Base-by-base conservation (phyloP, 2,888 invertebrate genomes). In the Lissocephala sabroskyi region DNA sequence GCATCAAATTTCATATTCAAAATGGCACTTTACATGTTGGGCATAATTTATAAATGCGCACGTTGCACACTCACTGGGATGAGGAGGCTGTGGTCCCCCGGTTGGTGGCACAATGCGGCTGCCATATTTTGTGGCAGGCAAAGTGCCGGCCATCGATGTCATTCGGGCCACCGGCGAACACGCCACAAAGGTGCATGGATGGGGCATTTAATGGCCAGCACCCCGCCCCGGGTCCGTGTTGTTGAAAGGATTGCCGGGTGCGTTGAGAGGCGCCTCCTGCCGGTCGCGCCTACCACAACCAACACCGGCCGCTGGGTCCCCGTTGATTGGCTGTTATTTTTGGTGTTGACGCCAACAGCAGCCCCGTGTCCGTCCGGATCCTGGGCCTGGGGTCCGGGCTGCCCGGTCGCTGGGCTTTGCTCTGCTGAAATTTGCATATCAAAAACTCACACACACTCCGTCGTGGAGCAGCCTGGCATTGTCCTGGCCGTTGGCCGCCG, bases 1-100 rank as follows among this genome's bases (percentile, higher is more conserved):
- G 76, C 82, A 82, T 82, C 82, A 82, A 82, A 82, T 82, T 82
- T 82, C 82, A 82, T 82, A 82, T 82, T 82, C 82, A 82, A 82
- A 82, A 82, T 82, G 82, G 82, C 80, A 82, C 70, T 82, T 82
- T 82, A 81, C 82, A 82, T 82, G 82, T 81, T 81, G 80, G 79
- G 82, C 81, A 82, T 82, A 82, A 82, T 82, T 82, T 82, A 82
- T 82, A 82, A 79, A 82, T 79, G 79, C 63, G 67, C 62, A 62
- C 63, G 62, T 52, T 54, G 45, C 57, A 40, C 37, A 42, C 30
- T 42, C 48, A 54, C 5, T 35, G 18, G 17, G n/a, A n/a, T n/a
- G n/a, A n/a, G n/a, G n/a, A n/a, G n/a, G n/a, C n/a, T n/a, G n/a
- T n/a, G n/a, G n/a, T n/a, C n/a, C n/a, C n/a, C n/a, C n/a, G n/a